Evolutionary conservation across 2,113 vertebrate species (phyloP).

Genomic region (Grammomys dolichurus): DNA sequence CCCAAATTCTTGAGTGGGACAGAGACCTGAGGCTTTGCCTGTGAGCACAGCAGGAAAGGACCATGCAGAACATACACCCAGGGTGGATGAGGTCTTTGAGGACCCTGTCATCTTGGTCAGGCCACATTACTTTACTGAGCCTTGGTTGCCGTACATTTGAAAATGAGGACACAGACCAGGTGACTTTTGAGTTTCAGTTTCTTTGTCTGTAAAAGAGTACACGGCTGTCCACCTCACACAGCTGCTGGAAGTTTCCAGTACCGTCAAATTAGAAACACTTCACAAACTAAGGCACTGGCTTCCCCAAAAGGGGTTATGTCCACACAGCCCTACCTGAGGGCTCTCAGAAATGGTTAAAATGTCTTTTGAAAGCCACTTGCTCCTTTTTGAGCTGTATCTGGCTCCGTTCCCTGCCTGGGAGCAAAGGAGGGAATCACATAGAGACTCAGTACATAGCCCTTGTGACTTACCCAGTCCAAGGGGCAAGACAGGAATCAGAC

Average conservation of each 20-base stretch:
- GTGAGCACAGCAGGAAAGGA: not conserved
- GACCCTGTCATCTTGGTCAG: not conserved
- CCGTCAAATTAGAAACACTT: not conserved
- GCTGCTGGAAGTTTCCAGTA: not conserved
- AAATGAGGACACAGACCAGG: not conserved
- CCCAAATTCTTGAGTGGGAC: not conserved
- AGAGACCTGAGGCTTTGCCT: not conserved
- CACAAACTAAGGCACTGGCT: no score
- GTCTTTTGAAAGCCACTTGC: not conserved
- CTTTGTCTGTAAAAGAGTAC: not conserved
- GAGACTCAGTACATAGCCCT: not conserved
- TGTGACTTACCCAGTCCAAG: not conserved
- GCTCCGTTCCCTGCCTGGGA: not conserved
- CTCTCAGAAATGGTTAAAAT: not conserved
- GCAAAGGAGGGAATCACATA: no score
- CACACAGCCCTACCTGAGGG: not conserved
- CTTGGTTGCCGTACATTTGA: not conserved
- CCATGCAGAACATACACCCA: no score
- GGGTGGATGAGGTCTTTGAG: not conserved
- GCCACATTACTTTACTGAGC: not conserved
- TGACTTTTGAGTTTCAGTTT: slow-evolving; percentile 2
- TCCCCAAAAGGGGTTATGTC: not conserved
- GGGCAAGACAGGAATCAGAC: slow-evolving; percentile 30
- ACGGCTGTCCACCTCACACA: not conserved
- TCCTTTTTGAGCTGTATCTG: not conserved